Conservation (phyloP, 2,797 vertebrate species). For the Xiphorhynchus erythropygius region DNA sequence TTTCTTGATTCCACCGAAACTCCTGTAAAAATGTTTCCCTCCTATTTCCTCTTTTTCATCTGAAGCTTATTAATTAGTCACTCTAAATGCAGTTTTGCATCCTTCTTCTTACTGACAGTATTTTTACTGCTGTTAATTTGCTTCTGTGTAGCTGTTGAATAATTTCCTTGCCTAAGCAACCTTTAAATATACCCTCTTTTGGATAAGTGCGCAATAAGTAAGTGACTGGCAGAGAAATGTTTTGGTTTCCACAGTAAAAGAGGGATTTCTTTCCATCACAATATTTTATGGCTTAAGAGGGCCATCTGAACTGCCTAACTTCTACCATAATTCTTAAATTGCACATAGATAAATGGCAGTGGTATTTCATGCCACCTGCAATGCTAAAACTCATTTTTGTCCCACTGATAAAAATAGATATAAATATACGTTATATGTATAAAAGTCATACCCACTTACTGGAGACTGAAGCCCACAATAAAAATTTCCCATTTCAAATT, state of each 20-base stretch:
- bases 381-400: neutral
- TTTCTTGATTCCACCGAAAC: neutral
- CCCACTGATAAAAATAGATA: neutral
- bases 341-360: neutral
- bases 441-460: neutral
- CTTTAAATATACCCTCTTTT: neutral
- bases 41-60: neutral
- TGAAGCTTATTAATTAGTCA: neutral
- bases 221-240: neutral
- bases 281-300: neutral
- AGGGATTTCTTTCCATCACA: neutral
- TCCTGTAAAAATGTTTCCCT: neutral
- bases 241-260: neutral
- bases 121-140: neutral
- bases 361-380: neutral
- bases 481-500: neutral
- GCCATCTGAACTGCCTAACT: neutral
- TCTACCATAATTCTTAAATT: neutral
- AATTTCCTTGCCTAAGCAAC: neutral
- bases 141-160: neutral
- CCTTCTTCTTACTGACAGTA: neutral
- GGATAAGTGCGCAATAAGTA: neutral
- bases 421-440: neutral
- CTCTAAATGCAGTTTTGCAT: neutral
- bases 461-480: neutral